A percentile compares a stretch with the other conserved stretches of the same genome.
phyloP scores from a whole-genome alignment of 2,113 vertebrate species.

The Narcine bancroftii region DNA sequence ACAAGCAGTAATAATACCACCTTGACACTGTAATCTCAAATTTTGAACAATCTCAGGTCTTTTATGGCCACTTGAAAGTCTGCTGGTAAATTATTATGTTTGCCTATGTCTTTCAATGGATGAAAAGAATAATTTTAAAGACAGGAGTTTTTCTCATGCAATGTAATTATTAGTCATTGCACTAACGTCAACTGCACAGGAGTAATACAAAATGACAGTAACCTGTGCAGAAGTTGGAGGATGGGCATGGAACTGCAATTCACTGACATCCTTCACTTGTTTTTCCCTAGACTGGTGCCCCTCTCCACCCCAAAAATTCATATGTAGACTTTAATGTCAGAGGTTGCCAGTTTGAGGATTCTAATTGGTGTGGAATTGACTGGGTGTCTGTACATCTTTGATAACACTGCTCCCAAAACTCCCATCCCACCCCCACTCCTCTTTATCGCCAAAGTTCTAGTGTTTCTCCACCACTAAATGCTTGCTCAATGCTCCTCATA shows the following conservation, averaged over 20 bases:
- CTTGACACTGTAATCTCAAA: slow-evolving; percentile 24
- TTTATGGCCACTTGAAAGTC: slow-evolving; percentile 30
- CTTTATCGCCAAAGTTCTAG: neutral
- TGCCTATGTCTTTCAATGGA: neutral
- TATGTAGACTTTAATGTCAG: neutral
- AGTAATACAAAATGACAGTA: neutral
- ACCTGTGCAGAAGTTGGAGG: neutral
- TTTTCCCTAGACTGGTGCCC: neutral
- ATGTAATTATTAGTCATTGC: neutral
- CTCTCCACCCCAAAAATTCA: neutral
- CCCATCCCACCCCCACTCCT: neutral
- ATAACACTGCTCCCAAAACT: neutral
- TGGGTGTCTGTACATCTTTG: neutral
- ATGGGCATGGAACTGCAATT: neutral
- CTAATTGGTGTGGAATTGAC: neutral
- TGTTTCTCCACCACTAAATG: neutral
- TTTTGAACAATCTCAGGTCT: neutral
- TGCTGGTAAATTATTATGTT: neutral
- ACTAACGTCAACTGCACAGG: neutral
- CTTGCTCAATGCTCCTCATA: neutral
- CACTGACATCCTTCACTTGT: neutral
- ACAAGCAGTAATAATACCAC: neutral
- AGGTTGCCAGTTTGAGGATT: neutral
- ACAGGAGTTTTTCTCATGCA: neutral
- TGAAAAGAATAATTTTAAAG: neutral